These are phyloP conservation scores for Diphyllodes magnificus DNA, from an alignment of 2,113 vertebrate genomes.

Conservation along the genomic window DNA sequence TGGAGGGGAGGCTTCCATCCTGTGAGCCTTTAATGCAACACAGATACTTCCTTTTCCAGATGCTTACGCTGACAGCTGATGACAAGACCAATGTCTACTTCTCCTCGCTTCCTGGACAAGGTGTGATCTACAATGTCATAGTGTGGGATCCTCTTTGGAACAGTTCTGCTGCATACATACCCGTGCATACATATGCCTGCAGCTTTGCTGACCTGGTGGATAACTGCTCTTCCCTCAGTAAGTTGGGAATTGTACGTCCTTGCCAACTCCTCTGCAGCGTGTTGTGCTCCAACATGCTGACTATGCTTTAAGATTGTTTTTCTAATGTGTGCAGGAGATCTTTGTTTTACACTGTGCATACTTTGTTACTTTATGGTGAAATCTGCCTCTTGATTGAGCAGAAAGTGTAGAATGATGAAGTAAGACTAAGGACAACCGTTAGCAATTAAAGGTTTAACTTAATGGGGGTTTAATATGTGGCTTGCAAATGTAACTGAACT, in stretches of 20 bases:
- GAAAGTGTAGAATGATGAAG: background rate
- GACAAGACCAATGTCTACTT: constrained; percentile 78
- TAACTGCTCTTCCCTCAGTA: constrained; percentile 82
- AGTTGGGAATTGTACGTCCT: background rate
- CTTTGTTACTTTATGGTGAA: background rate
- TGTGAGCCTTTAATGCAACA: background rate
- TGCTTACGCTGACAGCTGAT: constrained; percentile 73
- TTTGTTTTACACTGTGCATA: background rate
- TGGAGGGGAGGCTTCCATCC: background rate
- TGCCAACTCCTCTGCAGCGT: background rate
- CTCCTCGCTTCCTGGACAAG: constrained; percentile 86
- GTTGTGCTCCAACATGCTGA: background rate
- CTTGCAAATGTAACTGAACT: background rate
- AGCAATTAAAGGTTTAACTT: background rate
- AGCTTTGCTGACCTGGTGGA: constrained; percentile 77
- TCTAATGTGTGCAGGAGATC: background rate
- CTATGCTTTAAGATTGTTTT: background rate
- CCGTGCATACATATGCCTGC: constrained; percentile 90
- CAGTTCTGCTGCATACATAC: constrained; percentile 86
- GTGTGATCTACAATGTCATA: constrained; percentile 88
- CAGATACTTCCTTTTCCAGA: constrained; percentile 49
- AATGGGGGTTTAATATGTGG: background rate
- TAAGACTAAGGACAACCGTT: background rate
- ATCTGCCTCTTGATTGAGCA: background rate
- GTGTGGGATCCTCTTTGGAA: constrained; percentile 86